Base-by-base conservation (phyloP, 2,113 vertebrate genomes). In the Micronycteris hirsuta region DNA sequence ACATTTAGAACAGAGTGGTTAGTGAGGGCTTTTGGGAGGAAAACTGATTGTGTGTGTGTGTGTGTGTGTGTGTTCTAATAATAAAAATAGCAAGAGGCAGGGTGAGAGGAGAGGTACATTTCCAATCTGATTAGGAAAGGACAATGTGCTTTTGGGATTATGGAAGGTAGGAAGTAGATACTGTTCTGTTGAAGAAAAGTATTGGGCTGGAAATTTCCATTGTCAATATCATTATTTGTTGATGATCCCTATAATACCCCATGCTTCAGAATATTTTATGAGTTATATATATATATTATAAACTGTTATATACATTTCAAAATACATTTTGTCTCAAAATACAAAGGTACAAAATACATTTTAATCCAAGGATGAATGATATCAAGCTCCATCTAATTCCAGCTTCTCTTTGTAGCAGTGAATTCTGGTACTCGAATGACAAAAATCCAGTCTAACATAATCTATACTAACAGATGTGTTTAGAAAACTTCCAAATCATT, bases 401-500 rank as follows among this genome's bases (percentile, higher is more conserved):
- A 85, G 24, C 22, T 95, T 87, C 16, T 89, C 94, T 84, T 63
- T 65, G 31, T 41, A 83, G 68, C 20, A 68, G 24, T 96, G 95
- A 95, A 92, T 93, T 95, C 49, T 84, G 45, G 38, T 68, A 91
- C 36, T 92, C 67, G 94, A 96, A 56, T 94, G 78, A 70, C 47
- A 94, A 91, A 70, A 89, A 85, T 1, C 6, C 41, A 89, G 36
- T 36, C 74, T 65, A 91, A 52, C 52, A 86, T 95, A 95, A 91
- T 89, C 91, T 95, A 95, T 74, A 86, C 86, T 58, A 92, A 93
- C 89, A 96, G 96, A 96, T 93, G 82, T 97, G 92, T 93, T 91
- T 71, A 97, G 95, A 96, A 97, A 97, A 96, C 89, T 77, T 86
- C 67, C 81, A 94, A 95, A 95, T 95, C 90, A 96, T 43, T 93